Evolutionary conservation across 2,113 vertebrate genomes (phyloP).

Genomic region (Dolichotis patagonum): DNA sequence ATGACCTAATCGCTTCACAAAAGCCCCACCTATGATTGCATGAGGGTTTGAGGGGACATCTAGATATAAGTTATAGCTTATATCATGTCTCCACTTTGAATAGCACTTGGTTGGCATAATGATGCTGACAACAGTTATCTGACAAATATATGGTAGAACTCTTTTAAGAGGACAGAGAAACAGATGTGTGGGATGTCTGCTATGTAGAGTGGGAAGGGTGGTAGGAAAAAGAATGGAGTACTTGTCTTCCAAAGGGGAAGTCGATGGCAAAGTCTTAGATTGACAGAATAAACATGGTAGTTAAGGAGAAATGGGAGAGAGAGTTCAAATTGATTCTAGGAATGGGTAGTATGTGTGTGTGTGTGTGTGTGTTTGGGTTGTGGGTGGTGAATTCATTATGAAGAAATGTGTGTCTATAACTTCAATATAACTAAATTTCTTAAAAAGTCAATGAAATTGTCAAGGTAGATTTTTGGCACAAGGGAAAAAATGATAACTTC

Average conservation of each 20-base stretch:
- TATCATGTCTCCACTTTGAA: not conserved
- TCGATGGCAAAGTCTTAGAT: not conserved
- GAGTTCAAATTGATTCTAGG: not conserved
- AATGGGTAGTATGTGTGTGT: not conserved
- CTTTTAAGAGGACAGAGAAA: not conserved
- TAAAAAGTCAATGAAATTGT: constrained; percentile 25
- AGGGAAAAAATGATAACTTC: not conserved
- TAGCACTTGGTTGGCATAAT: not conserved
- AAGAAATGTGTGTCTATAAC: not conserved
- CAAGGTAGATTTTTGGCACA: constrained; percentile 2
- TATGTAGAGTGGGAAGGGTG: accelerated
- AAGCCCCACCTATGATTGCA: not conserved
- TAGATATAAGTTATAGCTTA: not conserved
- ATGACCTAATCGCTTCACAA: not conserved
- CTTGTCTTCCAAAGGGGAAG: not conserved
- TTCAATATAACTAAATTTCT: constrained; percentile 15
- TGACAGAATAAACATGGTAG: not conserved
- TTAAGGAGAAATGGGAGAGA: not conserved
- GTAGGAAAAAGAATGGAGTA: not conserved
- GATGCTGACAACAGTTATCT: not conserved
- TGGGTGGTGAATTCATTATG: not conserved
- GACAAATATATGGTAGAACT: not conserved
- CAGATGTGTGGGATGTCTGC: not conserved
- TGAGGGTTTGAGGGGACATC: not conserved
- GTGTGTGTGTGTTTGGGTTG: not conserved